A percentile compares a stretch with the other conserved stretches of the same genome.
These are phyloP conservation scores for Eciton burchellii DNA, from an alignment of 1,140 invertebrate species.

Conservation along the genomic window DNA sequence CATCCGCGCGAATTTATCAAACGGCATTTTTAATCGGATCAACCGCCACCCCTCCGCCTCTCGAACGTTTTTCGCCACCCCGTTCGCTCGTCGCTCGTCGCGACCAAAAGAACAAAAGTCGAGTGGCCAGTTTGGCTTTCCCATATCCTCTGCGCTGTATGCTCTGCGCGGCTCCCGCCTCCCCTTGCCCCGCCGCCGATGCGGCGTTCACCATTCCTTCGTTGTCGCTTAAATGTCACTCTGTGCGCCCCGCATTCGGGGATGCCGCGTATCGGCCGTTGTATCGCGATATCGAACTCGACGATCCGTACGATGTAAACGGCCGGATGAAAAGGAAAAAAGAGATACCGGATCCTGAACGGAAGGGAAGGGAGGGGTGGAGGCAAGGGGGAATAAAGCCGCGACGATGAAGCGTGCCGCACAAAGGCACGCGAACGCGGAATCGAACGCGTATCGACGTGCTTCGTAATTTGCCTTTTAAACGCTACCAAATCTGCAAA, in stretches of 20 bases:
- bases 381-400: slow-evolving; percentile 32
- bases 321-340: slow-evolving; percentile 20
- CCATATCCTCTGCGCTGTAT: background rate
- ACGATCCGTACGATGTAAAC: slow-evolving; percentile 56
- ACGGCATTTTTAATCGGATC: slow-evolving; percentile 58
- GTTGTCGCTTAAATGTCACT: slow-evolving; percentile 53
- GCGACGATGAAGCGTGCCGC: slow-evolving; percentile 33
- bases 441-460: slow-evolving; percentile 19
- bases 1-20: slow-evolving; percentile 50
- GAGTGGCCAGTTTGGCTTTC: slow-evolving; percentile 8
- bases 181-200: slow-evolving; percentile 10
- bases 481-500: background rate
- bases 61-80: slow-evolving; percentile 14
- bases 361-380: background rate
- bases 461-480: slow-evolving; percentile 35
- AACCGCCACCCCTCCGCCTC: slow-evolving; percentile 9
- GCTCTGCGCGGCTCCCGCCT: slow-evolving; percentile 2
- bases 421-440: slow-evolving; percentile 18
- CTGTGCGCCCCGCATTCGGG: slow-evolving; percentile 25
- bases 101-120: slow-evolving; percentile 47
- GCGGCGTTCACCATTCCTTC: slow-evolving; percentile 48
- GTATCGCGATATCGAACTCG: slow-evolving; percentile 53
- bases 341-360: too few species aligned
- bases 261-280: slow-evolving; percentile 50
- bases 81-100: background rate